Evolutionary conservation across 2,888 invertebrate genomes (phyloP), one percentile per base, ranked within the genome.

Genomic region (Euplexia lucipara): DNA sequence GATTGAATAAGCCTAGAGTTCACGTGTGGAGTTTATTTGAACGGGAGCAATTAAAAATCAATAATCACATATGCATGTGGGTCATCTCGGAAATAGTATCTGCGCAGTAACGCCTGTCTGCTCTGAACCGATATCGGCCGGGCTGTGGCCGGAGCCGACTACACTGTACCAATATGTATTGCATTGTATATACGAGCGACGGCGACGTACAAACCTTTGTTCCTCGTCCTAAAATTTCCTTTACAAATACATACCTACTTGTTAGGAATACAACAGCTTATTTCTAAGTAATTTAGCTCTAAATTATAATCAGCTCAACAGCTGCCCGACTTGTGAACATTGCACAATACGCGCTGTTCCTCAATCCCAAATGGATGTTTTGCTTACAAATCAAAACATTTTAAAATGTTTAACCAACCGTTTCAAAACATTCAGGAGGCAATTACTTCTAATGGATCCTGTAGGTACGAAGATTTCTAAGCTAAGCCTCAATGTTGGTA

Each of bases 21-120:
- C 52, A 61, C 34, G n/a, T 42, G 45, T 54, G 32, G 30, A 53
- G 16, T 57, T 65, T 71, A 79, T 76, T 70, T 63, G 48, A 67
- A 65, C 58, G 41, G 56, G 51, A 52, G 66, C 74, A 72, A 78
- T 83, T 78, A 81, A 79, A 83, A 78, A 82, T 72, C 82, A 73
- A 80, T 83, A 75, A 70, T 26, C 60, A 58, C 49, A 75, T 74
- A 70, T 78, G 80, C 75, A 79, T 75, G 68, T 79, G 66, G 81
- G 81, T 69, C 75, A 78, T 75, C 69, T 70, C 71, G 63, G 69
- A 79, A 78, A 78, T 75, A 76, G 78, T 73, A 75, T 80, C 68
- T 78, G 72, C 72, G 76, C 78, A 79, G 78, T 80, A 79, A 59
- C 73, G 61, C 51, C 76, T 52, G 61, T 58, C 77, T 65, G 65